Evolutionary conservation across 2,888 invertebrate species (phyloP), one percentile per base, ranked within the genome.

Genomic region (Anodontia alba): DNA sequence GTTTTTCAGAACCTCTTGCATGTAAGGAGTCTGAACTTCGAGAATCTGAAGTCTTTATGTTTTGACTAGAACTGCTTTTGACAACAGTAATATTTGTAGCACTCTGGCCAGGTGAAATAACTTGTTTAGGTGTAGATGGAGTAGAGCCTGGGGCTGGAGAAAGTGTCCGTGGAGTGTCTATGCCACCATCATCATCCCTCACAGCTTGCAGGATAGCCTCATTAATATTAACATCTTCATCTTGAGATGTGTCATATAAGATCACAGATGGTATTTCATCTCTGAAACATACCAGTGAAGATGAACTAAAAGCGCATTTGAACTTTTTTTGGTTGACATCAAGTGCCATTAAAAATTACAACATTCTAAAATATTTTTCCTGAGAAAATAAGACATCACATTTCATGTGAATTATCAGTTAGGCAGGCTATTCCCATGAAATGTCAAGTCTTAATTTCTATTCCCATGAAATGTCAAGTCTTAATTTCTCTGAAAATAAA

Each of bases 191-290:
- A 42, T 85, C 87, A 1, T 67, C 76, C n/a, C 72, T 54, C 3
- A 88, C 76, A 12, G 83, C 81, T 43, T 82, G 83, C 0, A 82
- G 69, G 29, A 90, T 88, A 12, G 76, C 71, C 29, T 90, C 84
- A 51, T 92, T 92, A 33, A 92, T 89, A 80, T 92, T 91, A 20
- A 92, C 43, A 69, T 92, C 91, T 20, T 81, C 81, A 20, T 87
- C 84, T 1, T 86, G 81, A 5, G 87, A 81, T 0, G 91, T 92
- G 78, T 92, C 90, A 46, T 86, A 91, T 66, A 92, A 76, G 66
- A 92, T 83, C 42, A 91, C 88, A 66, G 87, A 88, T 33, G 90
- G 76, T 17, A 81, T 79, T 8, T 87, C 87, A n/a, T 86, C 88
- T 67, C 91, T 90, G 84, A 33, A 89, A 83, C 15, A 68, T 42